Evolutionary conservation across 2,888 invertebrate genomes (phyloP).

Genomic region (Falcaria lacertinaria): DNA sequence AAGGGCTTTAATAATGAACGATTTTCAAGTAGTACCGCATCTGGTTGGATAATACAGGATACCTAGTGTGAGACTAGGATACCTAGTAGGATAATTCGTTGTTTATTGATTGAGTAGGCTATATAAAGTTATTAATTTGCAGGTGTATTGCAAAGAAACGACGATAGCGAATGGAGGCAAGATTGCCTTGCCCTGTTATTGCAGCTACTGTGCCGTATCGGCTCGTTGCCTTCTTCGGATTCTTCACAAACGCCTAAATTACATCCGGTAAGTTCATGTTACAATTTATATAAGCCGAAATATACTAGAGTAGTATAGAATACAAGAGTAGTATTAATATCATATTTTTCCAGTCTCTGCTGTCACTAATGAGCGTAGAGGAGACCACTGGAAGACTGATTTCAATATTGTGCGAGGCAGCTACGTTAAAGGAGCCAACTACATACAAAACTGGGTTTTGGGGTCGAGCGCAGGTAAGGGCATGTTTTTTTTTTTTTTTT

Average conservation of each 20-base stretch:
- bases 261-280: constrained; percentile 78
- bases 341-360: constrained; percentile 74
- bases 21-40: no score
- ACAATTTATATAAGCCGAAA: not conserved
- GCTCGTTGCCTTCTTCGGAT: constrained; percentile 81
- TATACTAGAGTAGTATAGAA: no score
- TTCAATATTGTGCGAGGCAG: constrained; percentile 92
- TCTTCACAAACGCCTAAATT: constrained; percentile 72
- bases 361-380: constrained; percentile 92
- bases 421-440: constrained; percentile 87
- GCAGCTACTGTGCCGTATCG: constrained; percentile 91
- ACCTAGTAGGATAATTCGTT: no score
- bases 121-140: constrained; percentile 12
- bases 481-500: not conserved
- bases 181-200: constrained; percentile 94
- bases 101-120: no score
- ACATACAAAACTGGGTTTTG: constrained; percentile 95
- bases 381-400: constrained; percentile 90
- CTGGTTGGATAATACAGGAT: no score
- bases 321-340: no score
- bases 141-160: constrained; percentile 85
- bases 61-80: no score
- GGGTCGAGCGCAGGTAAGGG: constrained; percentile 89
- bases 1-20: no score
- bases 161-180: constrained; percentile 95